Conservation (phyloP, 2,888 invertebrate genomes). For the Diaprepes abbreviatus region DNA sequence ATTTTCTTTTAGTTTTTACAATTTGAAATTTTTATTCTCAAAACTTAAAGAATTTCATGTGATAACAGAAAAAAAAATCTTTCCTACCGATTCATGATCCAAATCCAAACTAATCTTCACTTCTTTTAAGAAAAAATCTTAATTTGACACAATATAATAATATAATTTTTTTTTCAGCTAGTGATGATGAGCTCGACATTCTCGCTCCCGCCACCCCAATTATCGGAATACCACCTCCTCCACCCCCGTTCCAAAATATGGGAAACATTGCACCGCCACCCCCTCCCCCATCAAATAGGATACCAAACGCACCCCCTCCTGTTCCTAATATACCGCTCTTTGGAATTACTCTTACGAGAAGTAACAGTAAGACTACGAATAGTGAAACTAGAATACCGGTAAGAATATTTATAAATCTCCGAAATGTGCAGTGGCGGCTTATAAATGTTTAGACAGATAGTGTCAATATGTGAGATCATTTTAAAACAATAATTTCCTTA, state of each 20-base stretch:
- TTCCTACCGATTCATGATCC: no score
- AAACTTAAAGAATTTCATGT: no score
- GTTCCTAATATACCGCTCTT: constrained; percentile 69
- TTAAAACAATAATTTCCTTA: no score
- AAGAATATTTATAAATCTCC: constrained; percentile 24
- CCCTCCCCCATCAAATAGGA: constrained; percentile 61
- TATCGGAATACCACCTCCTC: constrained; percentile 82
- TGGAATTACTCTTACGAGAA: constrained; percentile 60
- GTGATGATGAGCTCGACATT: constrained; percentile 87
- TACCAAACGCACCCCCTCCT: constrained; percentile 63
- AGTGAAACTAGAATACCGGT: constrained; percentile 67
- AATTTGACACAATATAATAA: no score
- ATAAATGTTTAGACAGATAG: no score
- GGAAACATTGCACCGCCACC: constrained; percentile 70
- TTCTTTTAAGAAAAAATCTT: no score
- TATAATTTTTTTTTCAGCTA: constrained; percentile 67
- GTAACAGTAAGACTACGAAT: constrained; percentile 54
- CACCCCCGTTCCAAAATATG: constrained; percentile 76
- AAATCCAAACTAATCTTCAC: no score
- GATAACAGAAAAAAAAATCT: no score
- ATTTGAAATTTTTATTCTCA: no score
- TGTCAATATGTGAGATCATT: no score
- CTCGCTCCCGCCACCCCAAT: constrained; percentile 75
- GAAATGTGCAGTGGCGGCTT: no score
- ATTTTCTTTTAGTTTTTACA: no score